A percentile compares a stretch with the other conserved stretches of the same genome.
Conservation (phyloP, 2,113 vertebrate species). For the Trichechus manatus region DNA sequence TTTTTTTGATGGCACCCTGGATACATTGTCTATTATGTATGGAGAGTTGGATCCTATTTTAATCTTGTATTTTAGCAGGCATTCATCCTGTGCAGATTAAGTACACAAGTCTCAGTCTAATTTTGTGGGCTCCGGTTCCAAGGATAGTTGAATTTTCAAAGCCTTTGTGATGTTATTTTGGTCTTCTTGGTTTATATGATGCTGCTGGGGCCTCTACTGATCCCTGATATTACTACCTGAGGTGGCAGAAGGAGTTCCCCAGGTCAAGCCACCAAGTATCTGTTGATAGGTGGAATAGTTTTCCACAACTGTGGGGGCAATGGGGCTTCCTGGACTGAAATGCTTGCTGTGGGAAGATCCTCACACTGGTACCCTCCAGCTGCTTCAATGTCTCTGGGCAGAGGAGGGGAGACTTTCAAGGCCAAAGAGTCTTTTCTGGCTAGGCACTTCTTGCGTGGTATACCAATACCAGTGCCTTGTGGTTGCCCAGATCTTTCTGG, state of each 20-base stretch:
- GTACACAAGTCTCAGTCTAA: not conserved
- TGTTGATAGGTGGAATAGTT: not conserved
- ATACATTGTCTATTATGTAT: not conserved
- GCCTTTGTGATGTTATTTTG: not conserved
- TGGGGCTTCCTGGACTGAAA: not conserved
- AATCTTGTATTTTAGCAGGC: not conserved
- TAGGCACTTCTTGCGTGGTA: not conserved
- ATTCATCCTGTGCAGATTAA: not conserved
- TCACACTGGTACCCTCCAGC: not conserved
- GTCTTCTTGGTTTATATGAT: not conserved
- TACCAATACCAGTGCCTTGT: not conserved
- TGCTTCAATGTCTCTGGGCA: not conserved
- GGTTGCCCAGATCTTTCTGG: not conserved
- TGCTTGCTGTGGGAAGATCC: not conserved
- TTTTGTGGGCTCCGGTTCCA: not conserved
- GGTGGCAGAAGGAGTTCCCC: not conserved
- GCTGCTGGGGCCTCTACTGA: not conserved
- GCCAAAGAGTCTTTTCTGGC: not conserved
- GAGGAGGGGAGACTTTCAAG: not conserved
- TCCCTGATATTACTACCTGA: not conserved
- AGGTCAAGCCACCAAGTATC: not conserved
- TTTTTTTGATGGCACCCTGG: not conserved
- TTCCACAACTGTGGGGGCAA: not conserved
- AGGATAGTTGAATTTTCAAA: not conserved
- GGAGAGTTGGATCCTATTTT: not conserved